Evolutionary conservation across 2,113 vertebrate genomes (phyloP), one percentile per base, ranked within the genome.

Genomic region (Gobius niger): DNA sequence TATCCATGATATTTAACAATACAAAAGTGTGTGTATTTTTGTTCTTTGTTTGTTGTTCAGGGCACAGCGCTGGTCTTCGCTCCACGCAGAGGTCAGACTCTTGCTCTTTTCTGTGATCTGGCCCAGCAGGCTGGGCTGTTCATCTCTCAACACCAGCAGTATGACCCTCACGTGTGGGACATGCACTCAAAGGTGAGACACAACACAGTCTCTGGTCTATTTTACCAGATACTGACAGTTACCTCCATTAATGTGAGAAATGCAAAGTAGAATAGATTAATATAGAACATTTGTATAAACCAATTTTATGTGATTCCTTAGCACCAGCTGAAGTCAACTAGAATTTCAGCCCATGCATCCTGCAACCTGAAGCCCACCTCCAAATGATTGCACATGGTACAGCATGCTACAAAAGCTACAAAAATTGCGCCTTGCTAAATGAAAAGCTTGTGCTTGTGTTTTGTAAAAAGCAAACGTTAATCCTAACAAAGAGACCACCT

Each of bases 161-260:
- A 99, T 70, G 97, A 99, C 78, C 91, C 95, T 84, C 93, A 95
- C 88, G 94, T 99, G 92, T 98, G 94, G 93, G 92, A 96, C 91
- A 93, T 96, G 88, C 96, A 99, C 91, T 91, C 93, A 77, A 96
- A 98, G 97, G 98, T 99, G 92, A 91, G 94, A 69, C 46, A 7
- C 3, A 6, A 7, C 9, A 61, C 7, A 46, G 9, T 14, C 47
- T 11, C 12, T 19, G 1, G 9, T 19, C 50, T 47, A 13, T 6
- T n/a, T 15, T 50, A 34, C 24, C 24, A 34, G 24, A 34, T 34
- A 34, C 24, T 34, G 24, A 34, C 24, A 2, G 24, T 24, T 24
- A 34, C 24, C 24, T 2, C 24, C 24, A 34, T 34, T 3, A 34
- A 34, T 34, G 24, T 34, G 24, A 34, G 24, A 34, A 34, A 34